Conservation (phyloP, 2,888 invertebrate genomes). For the Odontomyia ornata region DNA sequence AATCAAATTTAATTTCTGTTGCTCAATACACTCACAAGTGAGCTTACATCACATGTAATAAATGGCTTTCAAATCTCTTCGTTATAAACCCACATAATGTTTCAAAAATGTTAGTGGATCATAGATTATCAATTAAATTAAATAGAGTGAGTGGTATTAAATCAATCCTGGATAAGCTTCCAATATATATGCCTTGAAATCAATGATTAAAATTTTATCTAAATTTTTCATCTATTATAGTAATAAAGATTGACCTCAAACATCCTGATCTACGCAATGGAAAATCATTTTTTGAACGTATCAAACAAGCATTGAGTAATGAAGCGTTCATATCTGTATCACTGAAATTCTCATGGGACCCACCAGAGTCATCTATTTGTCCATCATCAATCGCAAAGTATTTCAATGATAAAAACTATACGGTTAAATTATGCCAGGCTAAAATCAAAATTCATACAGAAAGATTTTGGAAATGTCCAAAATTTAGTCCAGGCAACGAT, state of each 20-base stretch:
- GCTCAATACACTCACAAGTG: too few species aligned
- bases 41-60: too few species aligned
- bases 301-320: conserved; percentile 46
- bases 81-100: too few species aligned
- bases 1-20: too few species aligned
- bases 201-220: too few species aligned
- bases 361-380: conserved; percentile 65
- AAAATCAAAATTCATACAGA: conserved; percentile 53
- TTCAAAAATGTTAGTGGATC: too few species aligned
- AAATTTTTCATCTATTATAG: conserved; percentile 38
- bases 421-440: conserved; percentile 64
- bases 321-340: conserved; percentile 42
- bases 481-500: background rate
- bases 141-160: too few species aligned
- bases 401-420: conserved; percentile 64
- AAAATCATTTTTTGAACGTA: conserved; percentile 43
- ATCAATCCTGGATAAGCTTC: too few species aligned
- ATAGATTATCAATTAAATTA: too few species aligned
- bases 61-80: too few species aligned
- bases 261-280: conserved; percentile 41
- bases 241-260: conserved; percentile 49
- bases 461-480: conserved; percentile 10
- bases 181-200: too few species aligned
- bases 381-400: conserved; percentile 71
- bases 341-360: conserved; percentile 64